Evolutionary conservation across 23 tunicate genomes (phyloP).

Genomic region (Styela plicata): DNA sequence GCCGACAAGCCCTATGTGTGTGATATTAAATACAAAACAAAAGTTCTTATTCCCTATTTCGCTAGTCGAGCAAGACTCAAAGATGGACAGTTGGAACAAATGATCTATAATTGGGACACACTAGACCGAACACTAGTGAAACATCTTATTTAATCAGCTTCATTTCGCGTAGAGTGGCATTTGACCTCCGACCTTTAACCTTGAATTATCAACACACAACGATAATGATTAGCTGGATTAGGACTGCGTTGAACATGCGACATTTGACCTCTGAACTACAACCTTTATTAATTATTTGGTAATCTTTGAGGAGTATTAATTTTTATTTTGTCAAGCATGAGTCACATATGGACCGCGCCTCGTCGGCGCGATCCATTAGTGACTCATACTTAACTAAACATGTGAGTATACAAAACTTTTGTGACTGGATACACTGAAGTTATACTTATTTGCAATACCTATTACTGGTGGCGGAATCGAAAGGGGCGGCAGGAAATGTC

Average conservation of each 20-base stretch:
- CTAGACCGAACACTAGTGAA: not conserved
- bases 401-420: not conserved
- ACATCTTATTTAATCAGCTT: not conserved
- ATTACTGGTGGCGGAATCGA: too few relatives aligned
- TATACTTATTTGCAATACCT: too few relatives aligned
- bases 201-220: not conserved
- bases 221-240: not conserved
- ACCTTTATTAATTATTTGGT: not conserved
- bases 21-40: not conserved
- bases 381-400: too few relatives aligned
- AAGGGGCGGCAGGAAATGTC: too few relatives aligned
- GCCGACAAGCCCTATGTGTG: not conserved
- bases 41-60: too few relatives aligned
- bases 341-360: not conserved
- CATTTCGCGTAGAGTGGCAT: not conserved
- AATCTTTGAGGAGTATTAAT: not conserved
- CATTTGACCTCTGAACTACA: not conserved
- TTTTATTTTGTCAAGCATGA: too few relatives aligned
- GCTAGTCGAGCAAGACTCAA: too few relatives aligned
- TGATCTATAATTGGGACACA: not conserved
- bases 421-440: not conserved
- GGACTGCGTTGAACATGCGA: not conserved
- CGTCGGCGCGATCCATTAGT: too few relatives aligned
- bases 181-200: not conserved
- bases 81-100: too few relatives aligned